Percentiles rank a stretch among this genome's conserved stretches.
Evolutionary conservation across 2,888 invertebrate species (phyloP).

Genomic region (Esperia sulphurella): DNA sequence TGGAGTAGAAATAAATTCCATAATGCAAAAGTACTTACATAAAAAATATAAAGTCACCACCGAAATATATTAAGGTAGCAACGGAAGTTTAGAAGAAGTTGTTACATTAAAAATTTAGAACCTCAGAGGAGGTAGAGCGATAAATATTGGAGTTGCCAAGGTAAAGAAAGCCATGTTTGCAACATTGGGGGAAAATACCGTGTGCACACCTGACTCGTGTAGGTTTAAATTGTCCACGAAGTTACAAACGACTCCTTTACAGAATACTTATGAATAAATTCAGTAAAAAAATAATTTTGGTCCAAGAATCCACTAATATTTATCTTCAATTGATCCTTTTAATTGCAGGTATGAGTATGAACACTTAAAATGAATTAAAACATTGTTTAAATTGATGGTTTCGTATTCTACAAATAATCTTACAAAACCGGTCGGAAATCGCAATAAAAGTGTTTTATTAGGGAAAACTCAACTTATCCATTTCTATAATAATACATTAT

Average conservation of each 20-base stretch:
- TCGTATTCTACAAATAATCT: too few relatives aligned
- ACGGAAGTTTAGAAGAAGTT: constrained; percentile 19
- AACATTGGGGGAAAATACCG: constrained; percentile 24
- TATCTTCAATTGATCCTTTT: too few relatives aligned
- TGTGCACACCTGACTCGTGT: constrained; percentile 23
- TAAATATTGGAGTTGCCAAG: constrained; percentile 31
- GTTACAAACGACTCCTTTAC: constrained; percentile 14
- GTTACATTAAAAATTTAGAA: constrained; percentile 33
- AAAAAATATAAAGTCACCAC: background rate
- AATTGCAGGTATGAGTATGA: too few relatives aligned
- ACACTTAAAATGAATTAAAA: too few relatives aligned
- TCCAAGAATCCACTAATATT: too few relatives aligned
- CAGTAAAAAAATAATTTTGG: background rate
- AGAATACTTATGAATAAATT: constrained; percentile 4
- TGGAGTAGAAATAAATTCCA: background rate
- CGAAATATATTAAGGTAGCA: constrained; percentile 3
- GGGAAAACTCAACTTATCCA: too few relatives aligned
- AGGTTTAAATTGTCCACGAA: constrained; percentile 29
- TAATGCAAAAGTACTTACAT: constrained; percentile 1
- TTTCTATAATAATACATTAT: too few relatives aligned
- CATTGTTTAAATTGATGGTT: too few relatives aligned
- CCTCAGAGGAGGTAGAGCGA: constrained; percentile 20
- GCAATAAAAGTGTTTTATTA: too few relatives aligned
- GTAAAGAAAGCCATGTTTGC: constrained; percentile 25
- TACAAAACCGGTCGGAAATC: too few relatives aligned